Conservation (phyloP, 2,797 vertebrate genomes). For the Siniperca undulata region DNA sequence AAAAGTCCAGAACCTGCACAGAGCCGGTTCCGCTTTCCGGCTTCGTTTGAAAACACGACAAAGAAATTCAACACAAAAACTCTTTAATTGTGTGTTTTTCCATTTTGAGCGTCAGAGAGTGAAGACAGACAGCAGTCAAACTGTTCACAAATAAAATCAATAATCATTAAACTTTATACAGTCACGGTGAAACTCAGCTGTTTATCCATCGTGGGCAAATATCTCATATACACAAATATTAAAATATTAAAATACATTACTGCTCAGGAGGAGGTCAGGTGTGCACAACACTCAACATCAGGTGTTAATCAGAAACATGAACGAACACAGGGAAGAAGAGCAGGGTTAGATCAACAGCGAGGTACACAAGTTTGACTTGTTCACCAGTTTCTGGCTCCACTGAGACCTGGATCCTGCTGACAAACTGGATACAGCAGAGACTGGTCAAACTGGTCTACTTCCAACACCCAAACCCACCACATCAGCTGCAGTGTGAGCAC, state of each 20-base stretch:
- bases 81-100: background rate
- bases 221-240: background rate
- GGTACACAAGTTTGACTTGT: background rate
- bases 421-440: background rate
- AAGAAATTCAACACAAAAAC: background rate
- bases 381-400: background rate
- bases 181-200: background rate
- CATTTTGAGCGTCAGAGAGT: background rate
- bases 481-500: background rate
- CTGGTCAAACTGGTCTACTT: background rate
- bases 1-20: too few relatives aligned
- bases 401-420: background rate
- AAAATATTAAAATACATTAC: too few relatives aligned
- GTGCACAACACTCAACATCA: background rate
- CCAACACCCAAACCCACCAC: background rate
- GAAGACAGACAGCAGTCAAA: background rate
- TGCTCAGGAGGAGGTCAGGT: too few relatives aligned
- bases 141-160: conserved; percentile 1
- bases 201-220: background rate
- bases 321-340: background rate
- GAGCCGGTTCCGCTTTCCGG: too few relatives aligned
- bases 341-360: background rate
- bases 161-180: background rate
- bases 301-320: background rate
- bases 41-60: too few relatives aligned